These are phyloP conservation scores for Pygoscelis adeliae DNA, from an alignment of 2,113 vertebrate genomes.

Conservation along the genomic window DNA sequence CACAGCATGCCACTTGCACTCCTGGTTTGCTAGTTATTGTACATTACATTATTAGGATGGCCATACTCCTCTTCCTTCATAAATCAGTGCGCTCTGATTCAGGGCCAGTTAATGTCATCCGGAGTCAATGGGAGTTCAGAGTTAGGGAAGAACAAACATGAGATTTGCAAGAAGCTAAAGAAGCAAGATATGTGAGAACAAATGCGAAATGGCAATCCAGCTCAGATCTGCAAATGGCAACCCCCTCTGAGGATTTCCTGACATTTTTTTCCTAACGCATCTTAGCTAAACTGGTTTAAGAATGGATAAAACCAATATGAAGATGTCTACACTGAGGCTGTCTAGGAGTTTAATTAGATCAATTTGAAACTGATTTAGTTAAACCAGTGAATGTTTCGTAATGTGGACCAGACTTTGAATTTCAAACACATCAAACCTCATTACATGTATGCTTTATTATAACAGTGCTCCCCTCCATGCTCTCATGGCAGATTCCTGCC, in stretches of 20 bases:
- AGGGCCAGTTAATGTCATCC: neutral
- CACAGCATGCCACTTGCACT: neutral
- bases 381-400: constrained; percentile 9
- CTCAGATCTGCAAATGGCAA: neutral
- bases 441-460: constrained; percentile 29
- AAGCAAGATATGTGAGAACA: neutral
- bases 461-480: constrained; percentile 32
- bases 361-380: constrained; percentile 50
- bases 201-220: neutral
- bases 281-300: neutral
- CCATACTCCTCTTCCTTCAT: neutral
- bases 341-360: constrained; percentile 50
- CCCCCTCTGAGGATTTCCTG: neutral
- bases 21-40: neutral
- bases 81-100: neutral
- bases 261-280: neutral
- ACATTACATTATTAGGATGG: neutral
- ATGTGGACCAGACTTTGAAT: constrained; percentile 56
- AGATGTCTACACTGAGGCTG: constrained; percentile 24
- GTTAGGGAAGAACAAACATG: neutral
- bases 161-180: neutral
- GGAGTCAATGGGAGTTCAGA: neutral
- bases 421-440: constrained; percentile 47
- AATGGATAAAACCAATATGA: constrained; percentile 5
- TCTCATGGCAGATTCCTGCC: constrained; percentile 60